phyloP scores from a whole-genome alignment of 53 echinoderm and acorn worm species.

The Arbacia lixula region DNA sequence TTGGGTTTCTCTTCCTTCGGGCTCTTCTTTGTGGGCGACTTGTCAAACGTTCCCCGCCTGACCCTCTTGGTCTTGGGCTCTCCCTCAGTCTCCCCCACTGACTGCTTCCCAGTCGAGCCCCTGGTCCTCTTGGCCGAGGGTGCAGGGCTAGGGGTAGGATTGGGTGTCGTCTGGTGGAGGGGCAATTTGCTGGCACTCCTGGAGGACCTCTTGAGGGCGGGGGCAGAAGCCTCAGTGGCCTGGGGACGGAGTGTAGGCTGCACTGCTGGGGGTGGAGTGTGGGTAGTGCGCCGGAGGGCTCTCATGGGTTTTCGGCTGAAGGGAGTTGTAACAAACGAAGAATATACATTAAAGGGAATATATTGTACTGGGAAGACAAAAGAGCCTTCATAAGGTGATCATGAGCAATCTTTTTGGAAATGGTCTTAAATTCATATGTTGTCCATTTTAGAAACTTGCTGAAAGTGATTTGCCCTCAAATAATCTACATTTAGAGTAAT shows the following conservation, averaged over 20 bases:
- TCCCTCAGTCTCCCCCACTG: slow-evolving; percentile 46
- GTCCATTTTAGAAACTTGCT: no score
- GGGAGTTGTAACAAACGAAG: no score
- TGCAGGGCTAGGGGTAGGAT: neutral
- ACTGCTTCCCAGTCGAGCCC: slow-evolving; percentile 27
- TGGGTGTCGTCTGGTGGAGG: neutral
- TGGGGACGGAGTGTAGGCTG: neutral
- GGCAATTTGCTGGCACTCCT: slow-evolving; percentile 25
- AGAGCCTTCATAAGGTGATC: no score
- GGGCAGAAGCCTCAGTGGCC: neutral
- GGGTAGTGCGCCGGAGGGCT: slow-evolving; percentile 9
- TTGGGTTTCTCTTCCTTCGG: slow-evolving; percentile 7
- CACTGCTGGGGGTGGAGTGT: slow-evolving; percentile 10
- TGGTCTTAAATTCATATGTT: no score
- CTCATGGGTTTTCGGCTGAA: neutral
- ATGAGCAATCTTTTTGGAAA: no score
- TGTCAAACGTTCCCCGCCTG: slow-evolving; percentile 64
- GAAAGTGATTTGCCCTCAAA: no score
- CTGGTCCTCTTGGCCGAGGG: slow-evolving; percentile 14
- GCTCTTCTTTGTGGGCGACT: slow-evolving; percentile 53
- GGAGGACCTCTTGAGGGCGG: slow-evolving; percentile 23
- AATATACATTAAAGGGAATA: no score
- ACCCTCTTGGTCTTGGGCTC: slow-evolving; percentile 49
- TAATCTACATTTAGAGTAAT: no score
- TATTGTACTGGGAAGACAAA: no score